A percentile compares a stretch with the other conserved stretches of the same genome.
Conservation (phyloP, 2,113 vertebrate species). For the Piaya cayana region DNA sequence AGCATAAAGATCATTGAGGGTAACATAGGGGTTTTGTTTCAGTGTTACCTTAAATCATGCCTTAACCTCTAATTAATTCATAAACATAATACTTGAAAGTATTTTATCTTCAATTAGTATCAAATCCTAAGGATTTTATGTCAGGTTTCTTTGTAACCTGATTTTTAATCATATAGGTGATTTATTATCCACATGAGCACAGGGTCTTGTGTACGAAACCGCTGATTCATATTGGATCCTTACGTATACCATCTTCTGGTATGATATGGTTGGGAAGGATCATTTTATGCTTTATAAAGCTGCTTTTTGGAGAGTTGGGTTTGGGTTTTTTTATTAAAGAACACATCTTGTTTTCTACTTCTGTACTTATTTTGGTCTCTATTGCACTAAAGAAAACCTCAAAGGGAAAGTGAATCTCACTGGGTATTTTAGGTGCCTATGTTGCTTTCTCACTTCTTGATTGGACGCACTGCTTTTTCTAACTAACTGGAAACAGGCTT, state of each 20-base stretch:
- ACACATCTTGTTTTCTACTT: neutral
- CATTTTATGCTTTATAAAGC: neutral
- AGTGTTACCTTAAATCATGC: slow-evolving; percentile 18
- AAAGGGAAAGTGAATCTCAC: neutral
- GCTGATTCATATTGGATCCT: slow-evolving; percentile 92
- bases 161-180: slow-evolving; percentile 36
- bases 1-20: neutral
- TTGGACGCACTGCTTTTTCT: slow-evolving; percentile 18
- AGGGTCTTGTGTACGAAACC: slow-evolving; percentile 74
- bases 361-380: neutral
- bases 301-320: neutral
- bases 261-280: slow-evolving; percentile 65
- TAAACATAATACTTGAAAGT: slow-evolving; percentile 28
- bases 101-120: slow-evolving; percentile 53
- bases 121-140: slow-evolving; percentile 90
- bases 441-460: slow-evolving; percentile 27
- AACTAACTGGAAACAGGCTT: slow-evolving; percentile 10
- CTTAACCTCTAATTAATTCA: neutral
- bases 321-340: neutral
- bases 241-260: slow-evolving; percentile 76
- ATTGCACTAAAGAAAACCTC: neutral
- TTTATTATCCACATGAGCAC: slow-evolving; percentile 62
- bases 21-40: neutral
- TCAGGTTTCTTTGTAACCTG: slow-evolving; percentile 79
- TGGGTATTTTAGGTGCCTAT: neutral